These are phyloP conservation scores for Lytechinus variegatus DNA, from an alignment of 35 echinoderm and acorn worm species.

Conservation along the genomic window DNA sequence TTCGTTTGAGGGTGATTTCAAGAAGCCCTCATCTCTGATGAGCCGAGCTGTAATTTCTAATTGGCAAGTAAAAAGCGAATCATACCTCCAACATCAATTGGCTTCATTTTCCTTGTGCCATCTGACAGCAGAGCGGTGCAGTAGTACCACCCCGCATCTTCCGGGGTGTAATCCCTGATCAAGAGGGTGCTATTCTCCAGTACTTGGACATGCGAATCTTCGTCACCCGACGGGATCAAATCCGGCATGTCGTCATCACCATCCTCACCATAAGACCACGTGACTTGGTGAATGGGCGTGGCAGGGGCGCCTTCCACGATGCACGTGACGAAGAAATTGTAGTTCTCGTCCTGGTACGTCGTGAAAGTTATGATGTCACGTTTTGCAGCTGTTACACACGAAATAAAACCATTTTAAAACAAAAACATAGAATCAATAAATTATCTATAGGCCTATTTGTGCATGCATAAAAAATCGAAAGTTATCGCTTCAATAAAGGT, in stretches of 20 bases:
- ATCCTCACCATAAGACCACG: not conserved
- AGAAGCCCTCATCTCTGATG: too few relatives aligned
- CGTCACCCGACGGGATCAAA: not conserved
- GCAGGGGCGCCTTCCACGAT: not conserved
- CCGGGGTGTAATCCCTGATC: not conserved
- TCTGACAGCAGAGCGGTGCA: not conserved
- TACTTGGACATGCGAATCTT: not conserved
- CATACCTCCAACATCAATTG: not conserved
- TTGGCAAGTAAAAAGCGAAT: too few relatives aligned
- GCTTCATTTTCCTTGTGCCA: not conserved
- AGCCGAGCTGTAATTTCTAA: too few relatives aligned
- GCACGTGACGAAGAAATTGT: slow-evolving; percentile 5
- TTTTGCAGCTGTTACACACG: not conserved
- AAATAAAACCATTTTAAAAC: not conserved
- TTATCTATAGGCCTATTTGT: too few relatives aligned
- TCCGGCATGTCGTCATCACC: not conserved
- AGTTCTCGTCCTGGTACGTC: not conserved
- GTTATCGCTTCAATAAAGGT: too few relatives aligned
- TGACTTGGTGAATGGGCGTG: not conserved
- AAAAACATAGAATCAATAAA: too few relatives aligned
- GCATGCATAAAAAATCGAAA: too few relatives aligned
- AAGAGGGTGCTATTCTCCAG: not conserved
- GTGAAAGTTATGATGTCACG: not conserved
- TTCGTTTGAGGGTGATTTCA: too few relatives aligned
- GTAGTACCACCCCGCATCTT: not conserved